Percentiles rank a stretch among this genome's conserved stretches.
Conservation (phyloP, 2,888 invertebrate genomes). For the Glyphotaelius pellucidus region DNA sequence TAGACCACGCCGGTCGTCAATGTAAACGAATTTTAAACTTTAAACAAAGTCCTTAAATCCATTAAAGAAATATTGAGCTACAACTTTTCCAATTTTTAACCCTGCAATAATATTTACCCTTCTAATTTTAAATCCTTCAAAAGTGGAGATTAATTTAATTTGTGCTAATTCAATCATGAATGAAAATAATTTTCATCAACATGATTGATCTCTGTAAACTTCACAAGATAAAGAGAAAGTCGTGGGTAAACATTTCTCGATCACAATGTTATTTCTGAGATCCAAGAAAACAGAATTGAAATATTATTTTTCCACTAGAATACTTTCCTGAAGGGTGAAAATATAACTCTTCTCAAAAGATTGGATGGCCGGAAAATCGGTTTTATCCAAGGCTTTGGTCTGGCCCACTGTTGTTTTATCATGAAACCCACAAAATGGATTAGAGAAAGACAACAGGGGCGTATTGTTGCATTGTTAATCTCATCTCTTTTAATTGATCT, state of each 20-base stretch:
- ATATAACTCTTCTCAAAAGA: background rate
- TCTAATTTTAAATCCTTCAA: background rate
- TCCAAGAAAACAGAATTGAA: background rate
- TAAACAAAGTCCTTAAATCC: background rate
- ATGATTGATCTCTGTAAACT: background rate
- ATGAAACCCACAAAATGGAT: background rate
- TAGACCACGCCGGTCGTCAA: too few species aligned
- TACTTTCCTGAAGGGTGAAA: background rate
- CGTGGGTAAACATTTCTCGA: background rate
- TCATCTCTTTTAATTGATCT: background rate
- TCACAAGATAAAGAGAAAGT: background rate
- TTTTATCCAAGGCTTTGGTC: background rate
- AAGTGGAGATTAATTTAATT: background rate
- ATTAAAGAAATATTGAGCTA: background rate
- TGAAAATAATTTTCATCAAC: background rate
- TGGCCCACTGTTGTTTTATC: background rate
- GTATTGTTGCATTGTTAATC: background rate
- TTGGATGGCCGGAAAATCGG: background rate
- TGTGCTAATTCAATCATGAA: background rate
- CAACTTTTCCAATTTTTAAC: background rate
- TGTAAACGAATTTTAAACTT: background rate
- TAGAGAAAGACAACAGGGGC: background rate
- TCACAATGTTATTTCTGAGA: background rate
- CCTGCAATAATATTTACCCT: background rate
- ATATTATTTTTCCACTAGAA: conserved; percentile 2